Percentiles rank a stretch among this genome's conserved stretches.
Conservation (phyloP, 1,140 invertebrate species). For the Aphaenogaster rudis region DNA sequence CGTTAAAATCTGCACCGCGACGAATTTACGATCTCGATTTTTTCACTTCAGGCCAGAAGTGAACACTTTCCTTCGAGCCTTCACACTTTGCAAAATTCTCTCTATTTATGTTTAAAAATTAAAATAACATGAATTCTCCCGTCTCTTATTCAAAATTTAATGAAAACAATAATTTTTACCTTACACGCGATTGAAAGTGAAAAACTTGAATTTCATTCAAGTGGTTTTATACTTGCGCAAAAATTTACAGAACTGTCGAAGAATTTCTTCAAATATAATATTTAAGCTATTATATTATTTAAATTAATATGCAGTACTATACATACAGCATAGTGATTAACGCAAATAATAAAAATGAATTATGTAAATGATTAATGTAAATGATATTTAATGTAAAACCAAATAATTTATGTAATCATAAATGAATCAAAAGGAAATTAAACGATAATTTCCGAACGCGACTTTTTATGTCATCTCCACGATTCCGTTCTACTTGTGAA, state of each 20-base stretch:
- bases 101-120: neutral
- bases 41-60: neutral
- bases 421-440: slow-evolving; percentile 13
- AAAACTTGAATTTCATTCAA: neutral
- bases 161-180: neutral
- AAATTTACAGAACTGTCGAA: neutral
- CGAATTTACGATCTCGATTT: neutral
- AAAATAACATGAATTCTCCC: neutral
- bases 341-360: no score
- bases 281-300: neutral
- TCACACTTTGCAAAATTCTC: neutral
- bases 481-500: neutral
- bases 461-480: slow-evolving; percentile 10
- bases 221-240: neutral
- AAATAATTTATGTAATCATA: neutral
- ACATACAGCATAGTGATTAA: neutral
- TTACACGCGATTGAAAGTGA: neutral
- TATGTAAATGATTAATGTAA: neutral
- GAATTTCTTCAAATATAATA: neutral
- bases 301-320: neutral
- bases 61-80: neutral
- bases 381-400: neutral
- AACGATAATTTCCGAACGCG: slow-evolving; percentile 43
- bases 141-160: neutral
- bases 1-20: neutral